Evolutionary conservation across 2,797 vertebrate species (phyloP), one percentile per base, ranked within the genome.

Genomic region (Alosa sapidissima): DNA sequence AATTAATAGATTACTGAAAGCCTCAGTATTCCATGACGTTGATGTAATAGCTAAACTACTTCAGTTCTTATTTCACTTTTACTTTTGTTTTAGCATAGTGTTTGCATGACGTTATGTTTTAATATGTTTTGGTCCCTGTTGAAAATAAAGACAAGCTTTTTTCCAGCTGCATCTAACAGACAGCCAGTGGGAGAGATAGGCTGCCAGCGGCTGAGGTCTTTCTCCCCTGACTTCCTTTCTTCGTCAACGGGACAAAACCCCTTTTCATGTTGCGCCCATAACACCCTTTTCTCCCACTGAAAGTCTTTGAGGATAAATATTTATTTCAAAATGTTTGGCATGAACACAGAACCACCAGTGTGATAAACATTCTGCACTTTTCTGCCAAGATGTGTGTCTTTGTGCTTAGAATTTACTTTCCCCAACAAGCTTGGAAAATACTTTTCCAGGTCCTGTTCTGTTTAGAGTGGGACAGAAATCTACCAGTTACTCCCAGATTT

Each of bases 281-380:
- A 47, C 33, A 7, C 16, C 16, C 36, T 47, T 6, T 47, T 16
- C 2, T 5, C n/a, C n/a, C 0, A 7, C 14, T 21, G 41, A 47
- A 78, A 45, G 72, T 78, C 72, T 45, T 78, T 14, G 5, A 72
- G 68, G 68, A 72, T 36, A 41, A 72, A 41, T 72, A 72, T 72
- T 41, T 78, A 78, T 78, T 47, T 45, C 72, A 78, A 21, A 78
- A 78, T 8, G 41, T 1, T 47, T 78, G 72, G 72, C 72, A 21
- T 19, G 41, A 78, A 21, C 16, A 41, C 72, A 78, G 72, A 78
- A 19, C 36, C 1, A 21, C 36, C 6, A 78, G 6, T 36, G 14
- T 72, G 68, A 72, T 72, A 14, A 19, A 36, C 33, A 36, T 41
- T 36, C 68, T 0, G 11, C 72, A 47, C 16, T 45, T 16, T 3